These are phyloP conservation scores for Hylia prasina DNA, from an alignment of 2,113 vertebrate genomes.

Conservation along the genomic window DNA sequence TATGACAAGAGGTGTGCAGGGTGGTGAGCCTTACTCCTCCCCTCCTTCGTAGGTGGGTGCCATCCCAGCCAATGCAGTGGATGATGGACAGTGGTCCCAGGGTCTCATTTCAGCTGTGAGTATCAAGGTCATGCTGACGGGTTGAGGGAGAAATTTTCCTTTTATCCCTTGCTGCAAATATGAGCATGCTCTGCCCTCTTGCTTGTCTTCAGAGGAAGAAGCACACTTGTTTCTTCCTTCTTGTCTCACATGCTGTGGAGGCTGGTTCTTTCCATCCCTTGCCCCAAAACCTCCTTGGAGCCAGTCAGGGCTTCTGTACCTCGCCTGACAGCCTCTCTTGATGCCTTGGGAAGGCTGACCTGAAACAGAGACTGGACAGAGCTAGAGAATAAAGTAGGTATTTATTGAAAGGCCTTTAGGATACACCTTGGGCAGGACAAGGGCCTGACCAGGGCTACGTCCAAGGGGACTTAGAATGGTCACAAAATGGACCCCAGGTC, in stretches of 20 bases:
- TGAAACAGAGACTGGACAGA: not conserved
- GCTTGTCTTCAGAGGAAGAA: not conserved
- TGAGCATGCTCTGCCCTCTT: not conserved
- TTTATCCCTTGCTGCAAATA: not conserved
- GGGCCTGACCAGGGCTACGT: not conserved
- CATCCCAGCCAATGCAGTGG: constrained; percentile 89
- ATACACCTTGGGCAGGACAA: not conserved
- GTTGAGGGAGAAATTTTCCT: not conserved
- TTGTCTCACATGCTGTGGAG: not conserved
- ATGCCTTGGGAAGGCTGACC: not conserved
- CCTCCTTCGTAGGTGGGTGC: constrained; percentile 82
- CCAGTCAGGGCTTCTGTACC: rapidly evolving
- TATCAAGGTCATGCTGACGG: not conserved
- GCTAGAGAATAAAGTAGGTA: not conserved
- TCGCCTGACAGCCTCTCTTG: not conserved
- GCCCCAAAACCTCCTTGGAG: not conserved
- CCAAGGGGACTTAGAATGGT: not conserved
- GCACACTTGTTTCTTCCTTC: not conserved
- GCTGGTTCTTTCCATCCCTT: not conserved
- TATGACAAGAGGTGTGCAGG: rapidly evolving
- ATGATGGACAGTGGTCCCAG: constrained; percentile 98
- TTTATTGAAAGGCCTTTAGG: not conserved
- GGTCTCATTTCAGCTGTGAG: constrained; percentile 98
- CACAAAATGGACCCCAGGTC: not conserved
- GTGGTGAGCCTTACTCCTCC: not conserved